Base-by-base conservation (phyloP, 2,113 vertebrate species). In the Dipodomys ordii region DNA sequence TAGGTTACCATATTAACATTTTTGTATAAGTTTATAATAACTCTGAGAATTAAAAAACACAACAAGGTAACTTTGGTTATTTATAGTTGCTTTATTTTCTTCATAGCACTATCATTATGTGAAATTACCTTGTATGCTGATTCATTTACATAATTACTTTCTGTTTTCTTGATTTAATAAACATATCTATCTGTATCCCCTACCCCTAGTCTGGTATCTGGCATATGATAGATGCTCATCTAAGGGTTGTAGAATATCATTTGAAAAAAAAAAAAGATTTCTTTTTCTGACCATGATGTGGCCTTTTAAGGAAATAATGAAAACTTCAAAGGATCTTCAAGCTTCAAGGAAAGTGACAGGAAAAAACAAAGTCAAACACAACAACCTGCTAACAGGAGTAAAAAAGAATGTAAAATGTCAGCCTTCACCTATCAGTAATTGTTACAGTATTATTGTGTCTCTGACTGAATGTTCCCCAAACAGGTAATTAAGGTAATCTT, bases 401-500 rank as follows among this genome's bases (percentile, higher is more conserved):
- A 92, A 73, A 49, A 97, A 93, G 82, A 90, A 95, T 83, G 57
- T 93, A 87, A 73, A 87, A 96, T 67, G 94, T 25, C 39, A 97
- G 71, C 79, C 81, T 93, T 93, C 87, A 87, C 78, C 46, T 92
- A 93, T 83, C 96, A 95, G 95, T 97, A 96, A 96, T 28, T 81
- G 93, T 95, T 97, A 94, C 69, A 92, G 62, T 23, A 94, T 93
- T 57, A 90, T 96, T 97, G 72, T 95, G 67, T 92, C 84, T 93
- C 81, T 97, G 97, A 96, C 86, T 96, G 97, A 97, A 92, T 91
- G 64, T 97, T 97, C 90, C 90, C 96, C 93, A 97, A 97, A 94
- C 91, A 97, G 81, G 91, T 81, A 96, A 79, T 97, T 97, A 95
- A 97, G 97, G 71, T 97, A 96, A 97, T 97, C 90, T 97, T 83